phyloP scores from a whole-genome alignment of 2,797 vertebrate genomes.

The Microctenopoma lineatum region DNA sequence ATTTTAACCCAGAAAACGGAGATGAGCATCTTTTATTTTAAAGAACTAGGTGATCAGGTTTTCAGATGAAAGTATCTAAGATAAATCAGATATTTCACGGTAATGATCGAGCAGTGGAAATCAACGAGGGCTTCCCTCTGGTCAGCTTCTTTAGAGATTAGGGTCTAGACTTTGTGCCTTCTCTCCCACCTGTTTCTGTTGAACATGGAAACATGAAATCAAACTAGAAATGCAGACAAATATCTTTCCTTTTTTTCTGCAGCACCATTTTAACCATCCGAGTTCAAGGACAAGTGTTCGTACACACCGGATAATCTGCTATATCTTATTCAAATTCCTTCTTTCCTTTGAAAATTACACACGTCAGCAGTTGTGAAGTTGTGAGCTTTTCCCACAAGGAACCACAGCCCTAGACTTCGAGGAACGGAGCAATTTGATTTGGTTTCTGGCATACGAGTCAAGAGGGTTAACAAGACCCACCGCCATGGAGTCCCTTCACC shows the following conservation, averaged over 20 bases:
- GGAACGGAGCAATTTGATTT: conserved; percentile 66
- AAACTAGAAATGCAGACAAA: conserved; percentile 4
- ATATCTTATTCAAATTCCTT: conserved; percentile 51
- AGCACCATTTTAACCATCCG: conserved; percentile 14
- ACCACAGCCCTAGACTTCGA: conserved; percentile 50
- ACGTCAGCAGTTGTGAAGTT: conserved; percentile 47
- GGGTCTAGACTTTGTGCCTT: conserved; percentile 2
- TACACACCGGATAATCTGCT: conserved; percentile 61
- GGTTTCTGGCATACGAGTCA: conserved; percentile 63
- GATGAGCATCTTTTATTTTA: background rate
- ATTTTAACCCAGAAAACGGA: background rate
- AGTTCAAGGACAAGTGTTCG: conserved; percentile 61
- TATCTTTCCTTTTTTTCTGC: conserved; percentile 3
- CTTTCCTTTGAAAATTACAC: conserved; percentile 63
- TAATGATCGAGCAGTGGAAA: background rate
- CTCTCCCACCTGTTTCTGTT: conserved; percentile 35
- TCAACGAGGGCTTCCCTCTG: background rate
- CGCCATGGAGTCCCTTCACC: conserved; percentile 63
- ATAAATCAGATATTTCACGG: background rate
- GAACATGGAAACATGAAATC: conserved; percentile 22
- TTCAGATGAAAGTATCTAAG: background rate
- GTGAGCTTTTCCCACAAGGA: conserved; percentile 55
- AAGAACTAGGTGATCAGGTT: background rate
- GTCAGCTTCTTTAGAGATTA: conserved; percentile 14
- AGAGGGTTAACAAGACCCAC: conserved; percentile 73